Base-by-base conservation (phyloP, 2,113 vertebrate genomes). In the Aepyceros melampus region DNA sequence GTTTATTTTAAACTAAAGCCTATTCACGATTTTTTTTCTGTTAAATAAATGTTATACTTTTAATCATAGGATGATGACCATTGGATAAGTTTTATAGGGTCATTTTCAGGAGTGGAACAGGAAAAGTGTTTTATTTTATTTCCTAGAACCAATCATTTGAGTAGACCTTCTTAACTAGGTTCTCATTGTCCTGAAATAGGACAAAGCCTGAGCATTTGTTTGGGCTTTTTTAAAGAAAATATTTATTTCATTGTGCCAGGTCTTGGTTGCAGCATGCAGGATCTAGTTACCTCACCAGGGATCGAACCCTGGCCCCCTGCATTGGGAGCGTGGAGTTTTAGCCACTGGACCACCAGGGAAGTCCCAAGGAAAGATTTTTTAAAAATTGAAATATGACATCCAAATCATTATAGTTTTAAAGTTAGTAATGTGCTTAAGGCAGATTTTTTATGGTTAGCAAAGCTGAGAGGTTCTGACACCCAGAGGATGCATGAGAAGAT, bases 401-500 rank as follows among this genome's bases (percentile, higher is more conserved):
- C 81, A 91, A 95, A 97, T 96, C 96, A 96, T 97, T 97, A 97
- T 93, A 81, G 93, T 95, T 94, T 97, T 97, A 93, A 97, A 97
- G 98, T 98, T 97, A 91, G 91, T 96, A 94, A 96, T 96, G 87
- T 97, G 97, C 98, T 98, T 88, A 98, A 97, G 98, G 98, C 98
- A 86, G 67, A 31, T 92, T 25, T 98, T 98, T 98, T 98, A 98
- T 94, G 97, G 97, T 97, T 96, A 98, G 96, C 97, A 98, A 99
- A 98, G 95, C 93, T 1, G 87, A 98, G 96, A 98, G 95, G 97
- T 98, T 98, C 98, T 98, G 98, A 98, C 97, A 98, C 98, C 97
- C 98, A 98, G 98, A 98, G 98, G 98, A 98, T 95, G 97, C 81
- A 60, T 84, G 84, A 97, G 98, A 94, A 98, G 98, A 98, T 98